Evolutionary conservation across 2,888 invertebrate species (phyloP), one percentile per base, ranked within the genome.

Genomic region (Embidobia sp.): DNA sequence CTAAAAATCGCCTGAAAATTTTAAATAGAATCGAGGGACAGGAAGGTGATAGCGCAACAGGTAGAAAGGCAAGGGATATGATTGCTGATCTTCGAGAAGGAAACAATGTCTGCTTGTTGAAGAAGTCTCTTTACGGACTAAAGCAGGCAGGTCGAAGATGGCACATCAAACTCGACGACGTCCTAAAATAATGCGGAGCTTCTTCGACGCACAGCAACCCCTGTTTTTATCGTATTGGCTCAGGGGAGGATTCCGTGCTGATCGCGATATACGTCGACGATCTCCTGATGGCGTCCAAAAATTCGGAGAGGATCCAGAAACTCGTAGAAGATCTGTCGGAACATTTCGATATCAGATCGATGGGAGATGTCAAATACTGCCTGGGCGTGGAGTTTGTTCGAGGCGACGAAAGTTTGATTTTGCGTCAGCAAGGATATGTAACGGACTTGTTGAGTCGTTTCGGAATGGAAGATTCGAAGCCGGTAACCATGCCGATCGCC

Each of bases 11-110:
- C 0, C 0, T 0, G 2, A 11, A 44, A 1, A 46, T 46, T n/a
- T 19, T 48, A 19, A 15, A n/a, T 6, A 48, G 48, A 27, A 63
- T 63, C 2, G 61, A 63, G 1, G 22, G 22, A 4, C 3, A 61
- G 0, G 55, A 77, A 19, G 74, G 61, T 8, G 37, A 53, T 4
- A 63, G 63, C 0, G 76, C 78, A 5, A 77, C 81, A 5, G 77
- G 76, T 15, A 26, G 78, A 11, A 81, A 80, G 40, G 37, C 61
- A 3, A 22, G 7, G 2, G 13, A 26, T 6, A 70, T 61, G 70
- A 3, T 61, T 13, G 0, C 13, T 11, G 5, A 44, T 7, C 7
- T 70, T 6, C 15, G 33, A 0, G 4, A 19, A 10, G 37, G 53
- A 1, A 18, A 53, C 19, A 29, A 63, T 16, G 61, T 72, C 0